Percentiles rank a stretch among this genome's conserved stretches.
These are phyloP conservation scores for Aphodius sticticus DNA, from an alignment of 2,888 invertebrate species.

Conservation along the genomic window DNA sequence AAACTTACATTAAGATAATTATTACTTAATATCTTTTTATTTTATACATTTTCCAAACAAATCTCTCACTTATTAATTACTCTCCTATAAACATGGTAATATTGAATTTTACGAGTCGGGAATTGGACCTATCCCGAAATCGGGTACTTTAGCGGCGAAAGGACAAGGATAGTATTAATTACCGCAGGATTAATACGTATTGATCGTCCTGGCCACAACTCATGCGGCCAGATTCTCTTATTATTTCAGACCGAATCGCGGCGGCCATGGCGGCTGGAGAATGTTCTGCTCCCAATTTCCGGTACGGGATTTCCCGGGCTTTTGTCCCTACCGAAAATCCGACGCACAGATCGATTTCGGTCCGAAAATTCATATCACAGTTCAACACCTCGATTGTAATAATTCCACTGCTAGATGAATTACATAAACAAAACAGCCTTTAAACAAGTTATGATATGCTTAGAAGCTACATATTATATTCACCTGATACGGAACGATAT, in stretches of 20 bases:
- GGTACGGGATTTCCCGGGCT: neutral
- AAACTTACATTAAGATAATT: too few relatives aligned
- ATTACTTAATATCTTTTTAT: too few relatives aligned
- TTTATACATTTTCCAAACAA: too few relatives aligned
- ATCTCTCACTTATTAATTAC: neutral
- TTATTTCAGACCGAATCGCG: neutral
- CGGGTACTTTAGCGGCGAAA: neutral
- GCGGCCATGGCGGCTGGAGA: neutral
- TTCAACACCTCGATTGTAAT: neutral
- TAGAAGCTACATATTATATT: too few relatives aligned
- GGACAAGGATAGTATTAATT: slow-evolving; percentile 16
- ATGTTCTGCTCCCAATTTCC: neutral
- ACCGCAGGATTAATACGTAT: slow-evolving; percentile 22
- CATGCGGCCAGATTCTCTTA: slow-evolving; percentile 4
- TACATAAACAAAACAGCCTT: too few relatives aligned
- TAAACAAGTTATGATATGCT: too few relatives aligned
- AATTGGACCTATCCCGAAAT: neutral
- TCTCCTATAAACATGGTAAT: neutral
- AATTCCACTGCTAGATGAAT: too few relatives aligned
- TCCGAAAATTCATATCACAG: neutral
- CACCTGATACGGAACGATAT: too few relatives aligned
- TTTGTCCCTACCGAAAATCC: neutral
- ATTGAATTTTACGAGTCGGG: neutral
- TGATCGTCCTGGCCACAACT: slow-evolving; percentile 15
- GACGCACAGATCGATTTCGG: neutral